phyloP scores from a whole-genome alignment of 2,888 invertebrate species.

The Gibbula magus region DNA sequence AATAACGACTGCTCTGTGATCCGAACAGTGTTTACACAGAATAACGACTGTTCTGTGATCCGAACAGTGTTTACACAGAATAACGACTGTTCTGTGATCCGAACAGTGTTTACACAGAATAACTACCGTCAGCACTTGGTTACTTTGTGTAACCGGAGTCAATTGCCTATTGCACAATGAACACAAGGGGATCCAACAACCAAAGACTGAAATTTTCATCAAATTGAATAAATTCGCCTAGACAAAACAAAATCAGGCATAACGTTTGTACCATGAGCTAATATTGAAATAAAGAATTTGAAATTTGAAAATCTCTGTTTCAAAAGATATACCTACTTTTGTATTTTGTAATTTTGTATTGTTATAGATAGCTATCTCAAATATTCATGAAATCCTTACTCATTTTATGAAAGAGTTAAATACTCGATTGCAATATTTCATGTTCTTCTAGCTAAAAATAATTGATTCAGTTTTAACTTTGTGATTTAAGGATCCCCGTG shows the following conservation, averaged over 20 bases:
- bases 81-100: neutral
- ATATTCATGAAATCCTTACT: no score
- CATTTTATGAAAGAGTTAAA: no score
- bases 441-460: no score
- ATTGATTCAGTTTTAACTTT: no score
- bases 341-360: no score
- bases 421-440: no score
- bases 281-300: no score
- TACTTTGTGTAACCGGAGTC: neutral
- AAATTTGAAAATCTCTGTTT: no score
- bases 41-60: neutral
- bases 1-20: no score
- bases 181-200: neutral
- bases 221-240: neutral
- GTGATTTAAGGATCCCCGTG: no score
- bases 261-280: neutral
- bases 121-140: neutral
- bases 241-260: neutral
- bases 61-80: neutral
- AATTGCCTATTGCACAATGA: neutral
- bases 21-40: neutral
- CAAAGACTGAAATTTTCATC: neutral
- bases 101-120: neutral
- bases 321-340: no score
- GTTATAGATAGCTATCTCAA: no score